phyloP scores from a whole-genome alignment of 1,140 invertebrate species.

The Drosophila azteca region DNA sequence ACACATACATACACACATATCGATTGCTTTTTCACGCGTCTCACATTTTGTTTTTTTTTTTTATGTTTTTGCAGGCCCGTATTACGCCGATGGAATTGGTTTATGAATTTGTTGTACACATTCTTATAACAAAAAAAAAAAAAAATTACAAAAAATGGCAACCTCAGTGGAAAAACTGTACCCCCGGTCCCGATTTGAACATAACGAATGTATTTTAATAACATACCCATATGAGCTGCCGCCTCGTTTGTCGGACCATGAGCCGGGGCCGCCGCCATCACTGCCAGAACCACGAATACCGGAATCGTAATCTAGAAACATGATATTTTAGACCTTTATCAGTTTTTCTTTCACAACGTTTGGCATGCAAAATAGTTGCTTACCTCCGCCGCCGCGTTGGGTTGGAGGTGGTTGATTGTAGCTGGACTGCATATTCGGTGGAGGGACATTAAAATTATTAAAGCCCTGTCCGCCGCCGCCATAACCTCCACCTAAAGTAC shows the following conservation, averaged over 20 bases:
- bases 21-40: too few species aligned
- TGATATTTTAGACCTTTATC: too few species aligned
- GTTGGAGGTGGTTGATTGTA: conserved; percentile 81
- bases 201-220: conserved; percentile 67
- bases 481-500: conserved; percentile 66
- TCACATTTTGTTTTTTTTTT: too few species aligned
- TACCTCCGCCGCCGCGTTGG: conserved; percentile 73
- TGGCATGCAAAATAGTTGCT: conserved; percentile 18
- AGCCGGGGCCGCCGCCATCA: conserved; percentile 77
- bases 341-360: neutral
- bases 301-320: conserved; percentile 78
- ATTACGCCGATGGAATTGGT: too few species aligned
- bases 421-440: conserved; percentile 78
- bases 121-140: conserved; percentile 11
- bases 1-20: too few species aligned
- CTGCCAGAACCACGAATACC: conserved; percentile 82
- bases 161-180: conserved; percentile 27
- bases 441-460: conserved; percentile 79
- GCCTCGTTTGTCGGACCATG: conserved; percentile 72
- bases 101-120: too few species aligned
- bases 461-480: conserved; percentile 77
- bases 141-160: conserved; percentile 3
- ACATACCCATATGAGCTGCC: conserved; percentile 85
- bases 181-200: conserved; percentile 15
- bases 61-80: too few species aligned